Percentiles rank a stretch among this genome's conserved stretches.
These are phyloP conservation scores for Leptogaster cylindrica DNA, from an alignment of 2,888 invertebrate genomes.

Conservation along the genomic window DNA sequence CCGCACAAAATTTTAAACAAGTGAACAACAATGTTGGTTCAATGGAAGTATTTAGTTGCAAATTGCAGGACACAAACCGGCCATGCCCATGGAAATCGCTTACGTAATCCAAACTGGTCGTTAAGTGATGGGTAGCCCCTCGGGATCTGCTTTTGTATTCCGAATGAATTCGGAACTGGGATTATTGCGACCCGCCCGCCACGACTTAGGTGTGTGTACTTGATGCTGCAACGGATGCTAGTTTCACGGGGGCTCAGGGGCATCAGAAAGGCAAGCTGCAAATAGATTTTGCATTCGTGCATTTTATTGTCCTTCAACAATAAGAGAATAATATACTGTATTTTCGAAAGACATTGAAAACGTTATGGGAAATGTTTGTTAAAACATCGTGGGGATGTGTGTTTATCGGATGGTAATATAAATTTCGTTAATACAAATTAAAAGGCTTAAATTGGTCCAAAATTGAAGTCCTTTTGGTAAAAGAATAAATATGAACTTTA, in stretches of 20 bases:
- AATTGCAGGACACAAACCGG: constrained; percentile 26
- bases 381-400: no score
- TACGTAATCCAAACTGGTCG: constrained; percentile 35
- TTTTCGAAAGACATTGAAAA: neutral
- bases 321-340: neutral
- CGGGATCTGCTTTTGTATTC: constrained; percentile 24
- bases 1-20: constrained; percentile 17
- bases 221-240: neutral
- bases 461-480: no score
- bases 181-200: neutral
- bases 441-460: no score
- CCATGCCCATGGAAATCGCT: constrained; percentile 35
- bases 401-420: no score
- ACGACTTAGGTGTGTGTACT: constrained; percentile 18
- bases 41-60: constrained; percentile 35
- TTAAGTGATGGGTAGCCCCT: constrained; percentile 35
- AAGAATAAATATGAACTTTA: no score
- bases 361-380: neutral
- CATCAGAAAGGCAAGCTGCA: neutral
- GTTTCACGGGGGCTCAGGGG: neutral
- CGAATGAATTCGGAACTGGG: constrained; percentile 17
- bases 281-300: constrained; percentile 11
- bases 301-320: neutral
- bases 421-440: no score
- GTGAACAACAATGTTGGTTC: constrained; percentile 25